Evolutionary conservation across 2,797 vertebrate species (phyloP), one percentile per base, ranked within the genome.

Genomic region (Falco cherrug): DNA sequence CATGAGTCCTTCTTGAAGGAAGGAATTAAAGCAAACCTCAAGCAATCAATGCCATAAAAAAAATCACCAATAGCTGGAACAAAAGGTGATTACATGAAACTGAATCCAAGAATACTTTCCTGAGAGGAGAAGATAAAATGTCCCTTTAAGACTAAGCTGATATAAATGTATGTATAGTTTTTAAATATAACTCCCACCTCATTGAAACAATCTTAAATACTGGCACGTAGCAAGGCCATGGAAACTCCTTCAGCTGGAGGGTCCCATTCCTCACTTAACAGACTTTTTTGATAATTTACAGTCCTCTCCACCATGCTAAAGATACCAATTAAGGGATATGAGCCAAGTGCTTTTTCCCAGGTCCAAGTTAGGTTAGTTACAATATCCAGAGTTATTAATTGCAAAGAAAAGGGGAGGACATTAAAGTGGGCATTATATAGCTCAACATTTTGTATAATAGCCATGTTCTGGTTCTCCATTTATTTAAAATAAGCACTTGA

Each of bases 211-310:
- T 96, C 83, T 92, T 86, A 89, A 95, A 86, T 53, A 75, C 51
- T 92, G 81, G 48, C 87, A 96, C 6, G 25, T 78, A 94, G n/a
- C 16, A 74, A 78, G 96, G 64, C 88, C 47, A 33, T 79, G 81
- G 93, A 93, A 71, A 65, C 31, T 70, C 60, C 59, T 92, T 80
- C 80, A 73, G 59, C 79, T 79, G 43, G 53, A 83, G 71, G 68
- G 64, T 47, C 41, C 16, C 31, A 21, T 83, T 91, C 56, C 75
- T 78, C 56, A 57, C 74, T 93, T 90, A 76, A 88, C 79, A 91
- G 77, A 88, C 59, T 60, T 85, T 85, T 71, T 89, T 63, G 87
- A 93, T 97, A 93, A 97, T 95, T 90, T 94, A 71, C 50, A 76
- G 39, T 94, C 80, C 92, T 93, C 61, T 89, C 63, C 51, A 92